A percentile compares a stretch with the other conserved stretches of the same genome.
Evolutionary conservation across 2,888 invertebrate species (phyloP).

Genomic region (Drosophila conformis): DNA sequence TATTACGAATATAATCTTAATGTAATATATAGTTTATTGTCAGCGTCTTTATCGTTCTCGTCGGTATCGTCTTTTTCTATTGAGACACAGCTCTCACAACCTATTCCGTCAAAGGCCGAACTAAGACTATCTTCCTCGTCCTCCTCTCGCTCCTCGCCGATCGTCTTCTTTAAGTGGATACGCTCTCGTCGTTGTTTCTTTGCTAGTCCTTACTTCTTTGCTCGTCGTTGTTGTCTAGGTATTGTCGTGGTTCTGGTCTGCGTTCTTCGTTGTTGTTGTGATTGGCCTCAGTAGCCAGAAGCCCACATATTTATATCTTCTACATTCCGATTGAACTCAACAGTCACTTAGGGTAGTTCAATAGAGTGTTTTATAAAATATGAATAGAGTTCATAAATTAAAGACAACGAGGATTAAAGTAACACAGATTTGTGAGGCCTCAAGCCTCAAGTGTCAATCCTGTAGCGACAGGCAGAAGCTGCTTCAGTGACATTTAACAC

Average conservation of each 20-base stretch:
- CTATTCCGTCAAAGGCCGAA: too few relatives aligned
- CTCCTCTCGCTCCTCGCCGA: accelerated
- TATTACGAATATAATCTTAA: not conserved
- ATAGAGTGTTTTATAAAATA: not conserved
- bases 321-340: not conserved
- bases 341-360: not conserved
- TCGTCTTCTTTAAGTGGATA: not conserved
- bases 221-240: not conserved
- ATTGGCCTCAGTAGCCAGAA: not conserved
- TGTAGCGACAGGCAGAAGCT: not conserved
- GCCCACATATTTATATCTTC: not conserved
- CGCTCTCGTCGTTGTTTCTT: not conserved
- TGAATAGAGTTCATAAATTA: not conserved
- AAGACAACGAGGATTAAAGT: not conserved
- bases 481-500: conserved; percentile 37
- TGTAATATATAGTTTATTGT: not conserved
- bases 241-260: not conserved
- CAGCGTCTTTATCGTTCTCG: accelerated
- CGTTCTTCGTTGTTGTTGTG: not conserved
- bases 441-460: conserved; percentile 22
- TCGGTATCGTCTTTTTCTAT: not conserved
- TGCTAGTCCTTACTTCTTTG: not conserved
- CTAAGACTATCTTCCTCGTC: not conserved
- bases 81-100: too few relatives aligned
- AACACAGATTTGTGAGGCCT: conserved; percentile 2